Conservation (phyloP, 1,140 invertebrate species). For the Melitaea cinxia region DNA sequence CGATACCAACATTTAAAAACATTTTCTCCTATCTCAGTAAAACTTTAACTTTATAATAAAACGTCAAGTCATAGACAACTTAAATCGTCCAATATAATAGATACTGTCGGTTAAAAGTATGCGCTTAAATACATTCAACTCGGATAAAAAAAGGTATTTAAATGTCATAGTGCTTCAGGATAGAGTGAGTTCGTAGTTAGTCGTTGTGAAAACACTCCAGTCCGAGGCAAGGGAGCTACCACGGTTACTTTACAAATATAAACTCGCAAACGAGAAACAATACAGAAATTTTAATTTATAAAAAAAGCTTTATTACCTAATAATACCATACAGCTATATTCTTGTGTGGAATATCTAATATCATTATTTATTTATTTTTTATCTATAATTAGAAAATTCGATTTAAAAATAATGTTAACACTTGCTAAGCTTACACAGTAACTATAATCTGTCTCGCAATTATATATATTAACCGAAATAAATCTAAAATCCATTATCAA, state of each 20-base stretch:
- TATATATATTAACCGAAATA: too few relatives aligned
- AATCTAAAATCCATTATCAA: too few relatives aligned
- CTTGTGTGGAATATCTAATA: too few relatives aligned
- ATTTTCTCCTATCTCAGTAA: neutral
- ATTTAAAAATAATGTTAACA: too few relatives aligned
- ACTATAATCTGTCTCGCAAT: too few relatives aligned
- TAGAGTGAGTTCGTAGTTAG: slow-evolving; percentile 24
- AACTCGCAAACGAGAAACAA: slow-evolving; percentile 1
- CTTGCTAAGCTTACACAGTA: too few relatives aligned
- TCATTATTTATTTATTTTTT: too few relatives aligned
- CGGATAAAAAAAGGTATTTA: slow-evolving; percentile 14
- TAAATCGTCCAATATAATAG: neutral
- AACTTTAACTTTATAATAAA: neutral
- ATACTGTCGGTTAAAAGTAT: neutral
- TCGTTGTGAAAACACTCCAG: slow-evolving; percentile 28
- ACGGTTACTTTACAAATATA: slow-evolving; percentile 13
- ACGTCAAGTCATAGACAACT: neutral
- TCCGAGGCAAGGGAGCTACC: slow-evolving; percentile 20
- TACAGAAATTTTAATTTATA: neutral
- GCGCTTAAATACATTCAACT: neutral
- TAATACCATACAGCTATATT: too few relatives aligned
- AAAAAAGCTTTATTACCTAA: too few relatives aligned
- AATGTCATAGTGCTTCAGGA: slow-evolving; percentile 25
- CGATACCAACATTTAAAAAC: neutral
- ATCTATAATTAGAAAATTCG: too few relatives aligned